Evolutionary conservation across 2,797 vertebrate genomes (phyloP).

Genomic region (Parauchenoglanis punctatus): DNA sequence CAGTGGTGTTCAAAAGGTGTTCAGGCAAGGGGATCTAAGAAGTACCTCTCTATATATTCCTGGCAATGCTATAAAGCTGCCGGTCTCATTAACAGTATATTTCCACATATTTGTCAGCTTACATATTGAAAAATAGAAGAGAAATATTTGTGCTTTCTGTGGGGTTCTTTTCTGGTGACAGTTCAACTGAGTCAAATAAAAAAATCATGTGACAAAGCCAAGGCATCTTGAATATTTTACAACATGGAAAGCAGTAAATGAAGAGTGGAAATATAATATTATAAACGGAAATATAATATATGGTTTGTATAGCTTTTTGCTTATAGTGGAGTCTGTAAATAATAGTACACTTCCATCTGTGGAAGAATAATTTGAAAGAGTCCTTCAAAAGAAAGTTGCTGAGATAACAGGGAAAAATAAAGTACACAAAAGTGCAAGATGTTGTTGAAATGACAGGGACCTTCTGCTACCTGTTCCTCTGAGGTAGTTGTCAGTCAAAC

Average conservation of each 20-base stretch:
- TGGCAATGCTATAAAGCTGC: not conserved
- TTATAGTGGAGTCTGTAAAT: constrained; percentile 16
- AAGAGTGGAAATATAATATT: not conserved
- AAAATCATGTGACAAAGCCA: constrained; percentile 37
- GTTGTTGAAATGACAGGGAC: constrained; percentile 12
- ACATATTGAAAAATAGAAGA: not conserved
- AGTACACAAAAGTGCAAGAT: constrained; percentile 19
- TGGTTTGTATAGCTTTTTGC: constrained; percentile 1
- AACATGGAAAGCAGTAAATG: constrained; percentile 24
- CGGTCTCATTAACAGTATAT: not conserved
- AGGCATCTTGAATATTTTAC: constrained; percentile 29
- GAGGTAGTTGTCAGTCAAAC: constrained; percentile 9
- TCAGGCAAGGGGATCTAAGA: not conserved
- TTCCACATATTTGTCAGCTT: not conserved
- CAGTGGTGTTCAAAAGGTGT: not conserved
- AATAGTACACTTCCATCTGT: constrained; percentile 20
- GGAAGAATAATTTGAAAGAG: constrained; percentile 12
- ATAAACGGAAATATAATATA: constrained; percentile 11
- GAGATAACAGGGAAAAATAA: constrained; percentile 6
- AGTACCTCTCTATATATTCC: not conserved
- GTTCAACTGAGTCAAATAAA: constrained; percentile 53
- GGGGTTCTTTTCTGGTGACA: constrained; percentile 64
- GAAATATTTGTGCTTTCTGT: not conserved
- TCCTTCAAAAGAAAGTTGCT: constrained; percentile 22
- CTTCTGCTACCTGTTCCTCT: constrained; percentile 12